Evolutionary conservation across 2,113 vertebrate genomes (phyloP), one percentile per base, ranked within the genome.

Genomic region (Benitochromis conjunctus): DNA sequence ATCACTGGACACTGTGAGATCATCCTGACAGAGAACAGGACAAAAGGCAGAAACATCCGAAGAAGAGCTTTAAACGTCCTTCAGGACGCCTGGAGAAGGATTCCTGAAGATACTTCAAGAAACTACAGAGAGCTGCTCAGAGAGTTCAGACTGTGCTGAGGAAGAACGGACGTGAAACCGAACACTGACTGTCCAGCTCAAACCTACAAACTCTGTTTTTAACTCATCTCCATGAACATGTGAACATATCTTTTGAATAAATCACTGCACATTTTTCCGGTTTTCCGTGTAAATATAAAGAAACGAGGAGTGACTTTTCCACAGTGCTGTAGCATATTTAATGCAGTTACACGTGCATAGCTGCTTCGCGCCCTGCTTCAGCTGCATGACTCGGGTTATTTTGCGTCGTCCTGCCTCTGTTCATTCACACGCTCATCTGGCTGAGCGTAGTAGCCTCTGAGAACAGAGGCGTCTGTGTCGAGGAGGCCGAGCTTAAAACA

Each of bases 401-500:
- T 9, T 7, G 41, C 6, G 1, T 4, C 31, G n/a, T 51, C 74
- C 62, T 53, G 26, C 53, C 34, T 71, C 66, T 80, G 29, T 66
- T 85, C 53, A 62, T 84, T 85, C 21, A 77, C 48, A 82, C 69
- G 81, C 26, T 79, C 86, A 51, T 34, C 46, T 57, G 26, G 54
- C 10, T 8, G 48, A 19, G 79, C 11, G 66, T 58, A 43, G 76
- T 38, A 43, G 64, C 86, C 74, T 54, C 64, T 9, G 43, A 51
- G 71, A 86, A 92, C 89, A 93, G 91, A 91, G 84, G 79, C 18
- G 24, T 64, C 81, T 85, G 85, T 91, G 88, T 86, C 3, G 31
- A 18, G 3, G 12, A 53, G 53, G 53, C 80, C 18, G 62, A 38
- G 62, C 66, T 82, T 41, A 79, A 85, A 83, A 82, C 74, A 87